Conservation (phyloP, 1,140 invertebrate species). For the Thalassaphorura encarpata region DNA sequence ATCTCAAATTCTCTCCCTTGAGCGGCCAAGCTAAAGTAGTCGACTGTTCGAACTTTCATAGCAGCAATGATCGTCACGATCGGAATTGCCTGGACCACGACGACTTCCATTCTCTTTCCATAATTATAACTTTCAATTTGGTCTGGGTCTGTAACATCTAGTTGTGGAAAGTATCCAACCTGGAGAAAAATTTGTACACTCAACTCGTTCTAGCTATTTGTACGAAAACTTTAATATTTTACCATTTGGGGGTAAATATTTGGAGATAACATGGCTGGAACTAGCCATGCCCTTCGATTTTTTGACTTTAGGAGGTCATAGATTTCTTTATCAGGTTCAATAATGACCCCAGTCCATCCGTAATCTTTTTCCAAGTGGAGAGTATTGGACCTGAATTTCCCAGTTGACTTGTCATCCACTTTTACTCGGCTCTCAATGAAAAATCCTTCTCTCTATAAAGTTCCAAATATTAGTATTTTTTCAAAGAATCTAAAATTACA, state of each 20-base stretch:
- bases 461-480: no score
- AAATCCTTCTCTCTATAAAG: no score
- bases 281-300: constrained; percentile 34
- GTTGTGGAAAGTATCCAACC: neutral
- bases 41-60: neutral
- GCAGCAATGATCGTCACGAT: neutral
- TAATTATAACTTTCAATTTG: neutral
- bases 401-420: constrained; percentile 29
- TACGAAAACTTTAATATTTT: neutral
- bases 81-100: neutral
- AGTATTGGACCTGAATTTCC: constrained; percentile 36
- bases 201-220: neutral
- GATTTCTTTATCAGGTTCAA: constrained; percentile 35
- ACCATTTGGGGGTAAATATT: neutral
- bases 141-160: neutral
- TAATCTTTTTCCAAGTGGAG: constrained; percentile 33
- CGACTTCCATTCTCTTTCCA: neutral
- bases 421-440: constrained; percentile 37
- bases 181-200: neutral
- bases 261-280: constrained; percentile 9
- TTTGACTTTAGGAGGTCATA: constrained; percentile 31
- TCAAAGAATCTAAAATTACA: no score
- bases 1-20: neutral
- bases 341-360: constrained; percentile 35
- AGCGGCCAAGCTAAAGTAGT: neutral